These are phyloP conservation scores for Zoanthus sansibaricus DNA, from an alignment of 92 coral and sea anemone species.

Conservation along the genomic window DNA sequence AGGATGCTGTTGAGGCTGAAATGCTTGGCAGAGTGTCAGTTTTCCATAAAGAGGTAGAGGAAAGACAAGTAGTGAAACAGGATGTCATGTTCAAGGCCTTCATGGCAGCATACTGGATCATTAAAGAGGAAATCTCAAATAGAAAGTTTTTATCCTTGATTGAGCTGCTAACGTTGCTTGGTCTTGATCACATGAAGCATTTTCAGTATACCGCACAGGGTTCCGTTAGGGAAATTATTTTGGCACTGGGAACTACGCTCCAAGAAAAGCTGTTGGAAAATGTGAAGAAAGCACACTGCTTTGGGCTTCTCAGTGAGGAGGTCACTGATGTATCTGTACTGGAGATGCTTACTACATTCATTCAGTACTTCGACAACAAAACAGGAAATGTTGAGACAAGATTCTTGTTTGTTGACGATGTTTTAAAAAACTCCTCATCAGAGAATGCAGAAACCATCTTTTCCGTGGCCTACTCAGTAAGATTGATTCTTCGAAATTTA, in stretches of 20 bases:
- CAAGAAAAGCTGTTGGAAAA: slow-evolving; percentile 41
- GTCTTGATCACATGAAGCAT: slow-evolving; percentile 60
- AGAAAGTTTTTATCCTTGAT: slow-evolving; percentile 18
- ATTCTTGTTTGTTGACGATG: slow-evolving; percentile 39
- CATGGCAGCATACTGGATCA: slow-evolving; percentile 28
- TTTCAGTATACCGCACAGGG: slow-evolving; percentile 59
- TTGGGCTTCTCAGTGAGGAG: slow-evolving; percentile 52
- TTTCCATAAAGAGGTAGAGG: slow-evolving; percentile 41
- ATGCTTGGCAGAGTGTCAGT: slow-evolving; percentile 25
- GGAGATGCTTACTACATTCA: slow-evolving; percentile 46
- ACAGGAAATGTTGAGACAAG: slow-evolving; percentile 37
- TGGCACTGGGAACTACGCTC: slow-evolving; percentile 46
- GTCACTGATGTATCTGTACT: slow-evolving; percentile 53
- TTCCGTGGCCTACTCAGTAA: slow-evolving; percentile 60
- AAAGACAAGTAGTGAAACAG: slow-evolving; percentile 29
- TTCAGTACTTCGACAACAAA: slow-evolving; percentile 36
- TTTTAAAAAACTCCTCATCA: slow-evolving; percentile 30
- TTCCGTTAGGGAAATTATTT: slow-evolving; percentile 50
- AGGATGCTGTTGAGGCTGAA: slow-evolving; percentile 36
- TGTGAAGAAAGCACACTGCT: slow-evolving; percentile 53
- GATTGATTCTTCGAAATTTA: slow-evolving; percentile 52
- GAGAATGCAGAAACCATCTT: slow-evolving; percentile 47
- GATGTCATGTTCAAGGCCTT: slow-evolving; percentile 53
- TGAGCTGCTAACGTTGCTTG: slow-evolving; percentile 29
- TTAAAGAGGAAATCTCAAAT: slow-evolving; percentile 49